Evolutionary conservation across 2,113 vertebrate species (phyloP), one percentile per base, ranked within the genome.

Genomic region (Anguilla rostrata): DNA sequence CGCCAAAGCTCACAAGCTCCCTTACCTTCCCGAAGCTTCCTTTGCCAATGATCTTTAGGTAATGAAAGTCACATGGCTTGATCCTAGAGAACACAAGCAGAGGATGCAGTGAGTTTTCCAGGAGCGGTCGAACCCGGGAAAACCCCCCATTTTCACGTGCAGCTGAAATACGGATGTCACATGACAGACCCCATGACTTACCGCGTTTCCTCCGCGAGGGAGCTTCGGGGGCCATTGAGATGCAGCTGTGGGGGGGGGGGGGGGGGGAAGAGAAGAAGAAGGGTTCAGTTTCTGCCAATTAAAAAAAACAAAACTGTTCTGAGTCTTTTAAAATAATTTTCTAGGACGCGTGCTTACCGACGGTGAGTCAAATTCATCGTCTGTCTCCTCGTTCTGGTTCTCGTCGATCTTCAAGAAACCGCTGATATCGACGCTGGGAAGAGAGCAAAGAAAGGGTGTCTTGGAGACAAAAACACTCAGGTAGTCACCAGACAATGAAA

Each of bases 21-120:
- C 92, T 90, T 86, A 96, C 96, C 93, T 95, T 96, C 75, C 96
- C 96, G 88, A 96, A 96, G 89, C 96, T 96, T 85, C 96, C 96
- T 92, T 96, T 96, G 2, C 96, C 96, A 22, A 96, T 96, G 90
- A 96, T 95, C 90, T 91, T 95, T 80, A 96, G 93, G 92, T 96
- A 96, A 91, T 96, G 95, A 82, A 96, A 96, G 90, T 96, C 94
- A 75, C 90, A 95, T 0, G 96, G 96, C 41, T 96, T 96, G 85
- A 95, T 94, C 90, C 96, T 96, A 79, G 87, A 4, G 46, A 1
- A 71, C 39, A 88, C n/a, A 82, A 81, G 15, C 81, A 85, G 46
- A 46, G 16, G 5, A 56, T 3, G 43, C 43, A 6, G 22, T 81
- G 20, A 86, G 26, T 56, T 78, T 53, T 15, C 11, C 41, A n/a